A percentile compares a stretch with the other conserved stretches of the same genome.
Conservation (phyloP, 1,140 invertebrate genomes). For the Mizuhopecten yessoensis region DNA sequence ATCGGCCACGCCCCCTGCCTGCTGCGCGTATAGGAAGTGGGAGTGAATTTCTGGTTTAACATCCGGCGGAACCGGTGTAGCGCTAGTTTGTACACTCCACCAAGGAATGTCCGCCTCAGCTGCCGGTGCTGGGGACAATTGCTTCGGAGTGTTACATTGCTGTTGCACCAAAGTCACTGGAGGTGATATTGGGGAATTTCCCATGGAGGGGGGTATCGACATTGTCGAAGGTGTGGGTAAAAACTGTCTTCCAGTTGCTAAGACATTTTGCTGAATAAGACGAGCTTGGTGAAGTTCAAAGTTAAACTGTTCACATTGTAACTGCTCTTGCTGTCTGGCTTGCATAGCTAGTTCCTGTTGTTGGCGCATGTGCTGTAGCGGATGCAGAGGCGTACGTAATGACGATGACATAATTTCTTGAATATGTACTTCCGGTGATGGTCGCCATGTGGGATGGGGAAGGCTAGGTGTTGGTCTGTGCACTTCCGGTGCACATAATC, state of each 20-base stretch:
- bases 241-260: slow-evolving; percentile 66
- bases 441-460: neutral
- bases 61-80: slow-evolving; percentile 49
- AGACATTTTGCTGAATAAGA: slow-evolving; percentile 72
- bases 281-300: slow-evolving; percentile 73
- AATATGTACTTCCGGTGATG: slow-evolving; percentile 27
- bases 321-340: slow-evolving; percentile 43
- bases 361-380: slow-evolving; percentile 51
- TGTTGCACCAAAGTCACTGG: slow-evolving; percentile 14
- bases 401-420: slow-evolving; percentile 43
- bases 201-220: neutral
- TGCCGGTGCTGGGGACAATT: slow-evolving; percentile 73
- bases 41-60: slow-evolving; percentile 55
- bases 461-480: neutral
- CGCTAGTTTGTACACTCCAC: slow-evolving; percentile 72
- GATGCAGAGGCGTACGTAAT: slow-evolving; percentile 54
- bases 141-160: slow-evolving; percentile 60
- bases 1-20: slow-evolving; percentile 36
- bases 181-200: slow-evolving; percentile 47
- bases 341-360: slow-evolving; percentile 50
- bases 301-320: slow-evolving; percentile 63
- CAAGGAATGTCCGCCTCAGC: slow-evolving; percentile 73
- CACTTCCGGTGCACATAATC: slow-evolving; percentile 1
- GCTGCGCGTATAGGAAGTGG: neutral
- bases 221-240: slow-evolving; percentile 45